Percentiles rank a stretch among this genome's conserved stretches.
These are phyloP conservation scores for Etheostoma perlongum DNA, from an alignment of 2,797 vertebrate species.

Conservation along the genomic window DNA sequence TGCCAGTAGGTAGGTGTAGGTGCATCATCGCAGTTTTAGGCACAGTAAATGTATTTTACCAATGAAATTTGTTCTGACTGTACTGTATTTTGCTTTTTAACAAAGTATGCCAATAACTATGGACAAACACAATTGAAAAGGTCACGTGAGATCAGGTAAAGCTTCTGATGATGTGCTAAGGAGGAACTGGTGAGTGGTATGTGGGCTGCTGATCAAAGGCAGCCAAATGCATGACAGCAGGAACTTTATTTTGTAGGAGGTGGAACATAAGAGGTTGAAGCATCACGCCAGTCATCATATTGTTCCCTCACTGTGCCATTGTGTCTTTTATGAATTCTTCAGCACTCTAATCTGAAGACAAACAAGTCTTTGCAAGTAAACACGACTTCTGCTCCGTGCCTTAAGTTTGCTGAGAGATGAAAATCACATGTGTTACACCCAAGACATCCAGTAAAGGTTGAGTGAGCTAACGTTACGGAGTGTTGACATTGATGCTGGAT, in stretches of 20 bases:
- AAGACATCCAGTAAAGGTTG: background rate
- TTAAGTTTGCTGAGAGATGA: background rate
- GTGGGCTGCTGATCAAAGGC: slow-evolving; percentile 14
- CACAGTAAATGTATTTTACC: background rate
- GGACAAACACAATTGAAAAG: background rate
- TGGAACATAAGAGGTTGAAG: slow-evolving; percentile 5
- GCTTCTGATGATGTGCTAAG: background rate
- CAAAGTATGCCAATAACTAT: slow-evolving; percentile 3
- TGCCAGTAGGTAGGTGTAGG: background rate
- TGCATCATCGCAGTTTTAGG: slow-evolving; percentile 2
- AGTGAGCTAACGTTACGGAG: background rate
- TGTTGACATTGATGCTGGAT: background rate
- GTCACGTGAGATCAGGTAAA: background rate
- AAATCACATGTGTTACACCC: background rate
- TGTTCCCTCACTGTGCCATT: background rate
- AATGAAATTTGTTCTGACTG: background rate
- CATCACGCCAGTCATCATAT: background rate
- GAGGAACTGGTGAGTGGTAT: background rate
- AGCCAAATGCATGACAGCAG: background rate
- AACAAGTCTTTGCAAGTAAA: slow-evolving; percentile 4
- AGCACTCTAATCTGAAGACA: slow-evolving; percentile 3
- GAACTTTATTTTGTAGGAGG: background rate
- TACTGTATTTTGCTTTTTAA: background rate
- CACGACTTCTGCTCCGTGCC: background rate
- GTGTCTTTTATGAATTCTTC: background rate